Evolutionary conservation across 1,140 invertebrate species (phyloP), one percentile per base, ranked within the genome.

Genomic region (Aradophagus sp.): DNA sequence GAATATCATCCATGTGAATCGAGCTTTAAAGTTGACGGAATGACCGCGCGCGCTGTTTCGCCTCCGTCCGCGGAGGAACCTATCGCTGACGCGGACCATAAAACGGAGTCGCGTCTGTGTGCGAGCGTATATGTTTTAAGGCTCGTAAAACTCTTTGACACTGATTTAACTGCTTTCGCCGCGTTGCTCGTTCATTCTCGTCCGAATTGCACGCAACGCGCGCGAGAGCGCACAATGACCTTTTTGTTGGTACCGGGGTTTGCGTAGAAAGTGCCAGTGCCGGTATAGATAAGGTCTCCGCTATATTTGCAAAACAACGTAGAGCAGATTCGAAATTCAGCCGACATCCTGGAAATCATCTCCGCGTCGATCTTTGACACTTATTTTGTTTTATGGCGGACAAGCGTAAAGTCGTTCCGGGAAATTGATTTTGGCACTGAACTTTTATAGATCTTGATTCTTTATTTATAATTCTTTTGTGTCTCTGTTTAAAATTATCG

Each of bases 141-240:
- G 58, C 65, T 77, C 73, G 77, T 80, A 78, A 78, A 79, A 70
- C 58, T 52, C 52, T 76, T 79, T 71, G 36, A 23, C 50, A 62
- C 67, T 79, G 77, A 79, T 80, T 80, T 79, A 79, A 68, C 52
- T 58, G 73, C 56, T 74, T 70, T 75, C 68, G 67, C 39, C 62
- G 13, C 63, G 65, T 71, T 63, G 52, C 47, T 59, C 71, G 63
- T 77, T 61, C 56, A 77, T 79, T 75, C 73, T 73, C 70, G 61
- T 45, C 56, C 63, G 69, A 75, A 80, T 80, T 68, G 66, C 63
- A 55, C 48, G 66, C 69, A 63, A 55, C 50, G 39, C 45, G 44
- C 41, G 31, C 34, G 26, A 58, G 41, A 52, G 38, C 42, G 44
- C 53, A 52, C 65, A 61, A 74, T 65, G 53, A 78, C 76, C 69